Percentiles rank a stretch among this genome's conserved stretches.
Conservation (phyloP, 2,888 invertebrate species). For the Sminthurides aquaticus region DNA sequence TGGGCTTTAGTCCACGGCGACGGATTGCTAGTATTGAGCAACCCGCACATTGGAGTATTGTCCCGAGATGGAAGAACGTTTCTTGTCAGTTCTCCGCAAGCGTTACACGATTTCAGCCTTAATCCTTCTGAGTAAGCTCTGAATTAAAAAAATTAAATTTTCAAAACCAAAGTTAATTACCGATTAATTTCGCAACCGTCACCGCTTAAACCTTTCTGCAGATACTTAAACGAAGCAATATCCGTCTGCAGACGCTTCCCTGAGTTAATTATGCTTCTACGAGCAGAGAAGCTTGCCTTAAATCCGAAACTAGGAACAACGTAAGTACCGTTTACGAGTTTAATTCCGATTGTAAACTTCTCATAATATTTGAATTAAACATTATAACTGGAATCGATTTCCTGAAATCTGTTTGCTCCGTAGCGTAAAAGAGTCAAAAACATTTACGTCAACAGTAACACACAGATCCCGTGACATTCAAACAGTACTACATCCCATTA, state of each 20-base stretch:
- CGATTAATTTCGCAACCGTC: too few relatives aligned
- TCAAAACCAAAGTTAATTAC: too few relatives aligned
- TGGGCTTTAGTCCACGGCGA: slow-evolving; percentile 34
- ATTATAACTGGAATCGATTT: background rate
- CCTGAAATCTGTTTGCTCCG: background rate
- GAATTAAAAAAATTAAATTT: too few relatives aligned
- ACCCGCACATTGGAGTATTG: slow-evolving; percentile 37
- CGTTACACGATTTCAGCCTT: slow-evolving; percentile 30
- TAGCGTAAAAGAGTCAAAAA: background rate
- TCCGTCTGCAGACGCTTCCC: slow-evolving; percentile 35
- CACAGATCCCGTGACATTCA: slow-evolving; percentile 16
- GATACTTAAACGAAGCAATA: slow-evolving; percentile 24
- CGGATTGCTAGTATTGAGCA: slow-evolving; percentile 31
- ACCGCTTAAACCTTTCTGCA: too few relatives aligned
- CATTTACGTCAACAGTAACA: background rate
- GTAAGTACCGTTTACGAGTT: too few relatives aligned
- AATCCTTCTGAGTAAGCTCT: slow-evolving; percentile 31
- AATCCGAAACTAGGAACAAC: slow-evolving; percentile 22
- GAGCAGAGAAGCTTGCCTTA: slow-evolving; percentile 29
- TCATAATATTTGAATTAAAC: background rate
- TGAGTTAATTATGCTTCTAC: slow-evolving; percentile 33
- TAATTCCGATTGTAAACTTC: background rate
- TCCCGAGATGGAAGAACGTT: slow-evolving; percentile 28
- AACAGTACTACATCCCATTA: slow-evolving; percentile 37
- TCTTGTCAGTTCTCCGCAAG: slow-evolving; percentile 28